phyloP scores from a whole-genome alignment of 2,797 vertebrate species.

The Ara ararauna region DNA sequence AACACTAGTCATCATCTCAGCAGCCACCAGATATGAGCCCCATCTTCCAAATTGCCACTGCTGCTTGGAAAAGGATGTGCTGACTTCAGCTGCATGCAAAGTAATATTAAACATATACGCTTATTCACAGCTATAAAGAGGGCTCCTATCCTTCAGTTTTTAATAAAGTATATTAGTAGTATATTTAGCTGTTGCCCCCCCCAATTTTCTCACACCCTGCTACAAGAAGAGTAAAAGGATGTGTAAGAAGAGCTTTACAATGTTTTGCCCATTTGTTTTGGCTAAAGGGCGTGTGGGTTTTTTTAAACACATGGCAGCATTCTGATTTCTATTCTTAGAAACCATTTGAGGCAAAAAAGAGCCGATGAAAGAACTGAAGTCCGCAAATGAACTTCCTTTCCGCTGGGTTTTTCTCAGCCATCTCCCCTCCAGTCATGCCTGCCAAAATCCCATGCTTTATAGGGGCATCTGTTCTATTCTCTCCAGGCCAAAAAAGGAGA shows the following conservation, averaged over 20 bases:
- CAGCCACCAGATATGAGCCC: neutral
- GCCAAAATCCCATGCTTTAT: slow-evolving; percentile 66
- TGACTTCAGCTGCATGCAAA: neutral
- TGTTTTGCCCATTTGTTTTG: slow-evolving; percentile 19
- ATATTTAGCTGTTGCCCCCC: neutral
- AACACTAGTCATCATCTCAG: neutral
- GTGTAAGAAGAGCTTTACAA: neutral
- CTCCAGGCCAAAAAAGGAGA: slow-evolving; percentile 68
- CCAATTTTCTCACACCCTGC: neutral
- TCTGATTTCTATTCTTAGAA: slow-evolving; percentile 67
- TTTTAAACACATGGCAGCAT: slow-evolving; percentile 59
- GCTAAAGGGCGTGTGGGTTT: neutral
- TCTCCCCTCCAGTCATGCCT: slow-evolving; percentile 29
- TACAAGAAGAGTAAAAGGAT: neutral
- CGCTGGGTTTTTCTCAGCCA: slow-evolving; percentile 42
- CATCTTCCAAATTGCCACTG: neutral
- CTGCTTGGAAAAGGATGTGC: neutral
- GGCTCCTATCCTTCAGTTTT: neutral
- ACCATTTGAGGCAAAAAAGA: slow-evolving; percentile 31
- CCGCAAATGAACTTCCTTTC: slow-evolving; percentile 59
- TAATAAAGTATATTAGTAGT: neutral
- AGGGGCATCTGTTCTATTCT: slow-evolving; percentile 57
- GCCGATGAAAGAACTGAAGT: slow-evolving; percentile 23
- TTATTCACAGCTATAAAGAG: neutral
- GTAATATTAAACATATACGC: neutral